Evolutionary conservation across 2,113 vertebrate genomes (phyloP), one percentile per base, ranked within the genome.

Genomic region (Spizaetus ornatus): DNA sequence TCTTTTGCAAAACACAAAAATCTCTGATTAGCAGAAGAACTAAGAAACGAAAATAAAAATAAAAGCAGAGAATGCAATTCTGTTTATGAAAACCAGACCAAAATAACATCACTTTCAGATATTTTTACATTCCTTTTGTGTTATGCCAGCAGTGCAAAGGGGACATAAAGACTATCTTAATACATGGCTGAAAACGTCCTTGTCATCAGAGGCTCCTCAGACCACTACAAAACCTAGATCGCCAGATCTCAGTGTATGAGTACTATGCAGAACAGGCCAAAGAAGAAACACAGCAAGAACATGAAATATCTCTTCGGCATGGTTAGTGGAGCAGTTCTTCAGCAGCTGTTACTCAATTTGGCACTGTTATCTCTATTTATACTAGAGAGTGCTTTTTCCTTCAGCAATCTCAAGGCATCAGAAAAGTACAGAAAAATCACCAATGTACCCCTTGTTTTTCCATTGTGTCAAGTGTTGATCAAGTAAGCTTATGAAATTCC

Each of bases 1-100:
- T 73, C 82, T 95, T 92, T 83, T 3, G 34, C 59, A 82, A 86
- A 95, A 89, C 56, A 97, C 95, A 97, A 97, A 97, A 95, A 95
- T 91, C 90, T 93, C 94, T 96, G 95, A 97, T 96, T 95, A 95
- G 69, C 55, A 40, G 4, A 88, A 95, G 74, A 97, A 81, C 19
- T 42, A 84, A 82, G 65, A 94, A 88, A 88, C 48, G 1, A 88
- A 93, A 95, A 92, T 84, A 90, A 86, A 92, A 92, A 93, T 82
- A 82, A 87, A 95, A 74, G 81, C 55, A 93, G 40, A 91, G 70
- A 93, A 95, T 61, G 74, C 59, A 94, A 67, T 91, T 95, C 74
- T 93, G 55, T 20, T 87, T 69, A 83, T 79, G 72, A 95, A 96
- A 96, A 93, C 6, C 36, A 80, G 83, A 74, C 58, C 67, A 86